Base-by-base conservation (phyloP, 2,888 invertebrate genomes). In the Andricus curvator region DNA sequence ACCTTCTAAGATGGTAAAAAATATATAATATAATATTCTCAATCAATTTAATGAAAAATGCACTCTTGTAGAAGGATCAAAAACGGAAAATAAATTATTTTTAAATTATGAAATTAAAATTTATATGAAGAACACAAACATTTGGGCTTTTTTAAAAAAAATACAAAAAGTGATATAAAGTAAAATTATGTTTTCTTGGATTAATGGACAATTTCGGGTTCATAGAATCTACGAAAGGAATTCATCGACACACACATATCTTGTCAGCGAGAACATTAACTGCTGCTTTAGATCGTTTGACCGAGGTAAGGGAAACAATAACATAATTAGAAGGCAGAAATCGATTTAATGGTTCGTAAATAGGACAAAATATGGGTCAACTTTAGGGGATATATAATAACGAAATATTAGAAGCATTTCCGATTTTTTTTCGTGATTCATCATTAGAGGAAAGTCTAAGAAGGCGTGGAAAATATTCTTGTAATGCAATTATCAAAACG, bases 221-320 rank as follows among this genome's bases (percentile, higher is more conserved):
- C 20, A 1, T n/a, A 4, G 20, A 66, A 4, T 33, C 66, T n/a
- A 3, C 41, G n/a, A 66, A 41, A 66, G 37, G 37, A 66, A 37
- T n/a, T 66, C n/a, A 37, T 66, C 66, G 66, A 13, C 41, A 4
- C 41, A 66, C 6, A n/a, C 41, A 66, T 37, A 37, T 66, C n/a
- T 66, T 37, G 33, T 41, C 66, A n/a, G 11, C n/a, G 11, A 66
- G 66, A 37, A 17, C 66, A 66, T 37, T 66, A 33, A 37, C 66
- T 66, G 41, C 37, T 66, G n/a, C 4, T 17, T 37, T n/a, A 66
- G 37, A 41, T 17, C 41, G 22, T 37, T 66, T 66, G 11, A 11
- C 66, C 66, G 66, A 66, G 66, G 66, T 66, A 66, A 66, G 41
- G 37, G 41, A 41, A 66, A 41, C 2, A 66, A 66, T 4, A 22